phyloP scores from a whole-genome alignment of 64 coral and sea anemone species.

The Exaiptasia diaphana region DNA sequence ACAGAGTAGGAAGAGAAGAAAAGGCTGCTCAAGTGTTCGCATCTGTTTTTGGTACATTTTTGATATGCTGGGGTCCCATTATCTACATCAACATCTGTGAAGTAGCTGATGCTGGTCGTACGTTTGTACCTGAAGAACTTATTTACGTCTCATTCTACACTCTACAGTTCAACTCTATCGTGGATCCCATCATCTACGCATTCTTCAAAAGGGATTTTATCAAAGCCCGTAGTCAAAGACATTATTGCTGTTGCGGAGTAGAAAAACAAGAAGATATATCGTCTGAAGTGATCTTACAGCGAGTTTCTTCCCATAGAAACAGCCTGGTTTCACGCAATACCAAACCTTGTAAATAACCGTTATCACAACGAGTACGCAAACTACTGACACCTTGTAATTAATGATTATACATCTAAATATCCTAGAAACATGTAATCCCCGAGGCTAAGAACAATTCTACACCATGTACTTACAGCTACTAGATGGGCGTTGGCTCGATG shows the following conservation, averaged over 20 bases:
- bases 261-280: not conserved
- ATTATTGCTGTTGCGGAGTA: not conserved
- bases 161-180: slow-evolving; percentile 47
- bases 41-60: slow-evolving; percentile 49
- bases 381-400: too few relatives aligned
- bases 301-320: not conserved
- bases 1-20: slow-evolving; percentile 42
- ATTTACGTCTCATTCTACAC: slow-evolving; percentile 65
- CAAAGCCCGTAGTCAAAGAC: not conserved
- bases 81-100: slow-evolving; percentile 78
- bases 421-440: too few relatives aligned
- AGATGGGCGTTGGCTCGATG: too few relatives aligned
- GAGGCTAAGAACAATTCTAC: too few relatives aligned
- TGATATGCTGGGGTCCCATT: slow-evolving; percentile 64
- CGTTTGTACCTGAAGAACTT: slow-evolving; percentile 39
- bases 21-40: slow-evolving; percentile 61
- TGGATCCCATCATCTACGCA: slow-evolving; percentile 69
- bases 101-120: slow-evolving; percentile 15
- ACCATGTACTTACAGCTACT: too few relatives aligned
- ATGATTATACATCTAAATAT: too few relatives aligned
- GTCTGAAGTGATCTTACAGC: not conserved
- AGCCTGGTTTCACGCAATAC: not conserved
- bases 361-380: too few relatives aligned
- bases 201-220: slow-evolving; percentile 70
- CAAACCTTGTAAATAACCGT: not conserved